phyloP scores from a whole-genome alignment of 2,888 invertebrate genomes.

The Cheilosia vulpina region DNA sequence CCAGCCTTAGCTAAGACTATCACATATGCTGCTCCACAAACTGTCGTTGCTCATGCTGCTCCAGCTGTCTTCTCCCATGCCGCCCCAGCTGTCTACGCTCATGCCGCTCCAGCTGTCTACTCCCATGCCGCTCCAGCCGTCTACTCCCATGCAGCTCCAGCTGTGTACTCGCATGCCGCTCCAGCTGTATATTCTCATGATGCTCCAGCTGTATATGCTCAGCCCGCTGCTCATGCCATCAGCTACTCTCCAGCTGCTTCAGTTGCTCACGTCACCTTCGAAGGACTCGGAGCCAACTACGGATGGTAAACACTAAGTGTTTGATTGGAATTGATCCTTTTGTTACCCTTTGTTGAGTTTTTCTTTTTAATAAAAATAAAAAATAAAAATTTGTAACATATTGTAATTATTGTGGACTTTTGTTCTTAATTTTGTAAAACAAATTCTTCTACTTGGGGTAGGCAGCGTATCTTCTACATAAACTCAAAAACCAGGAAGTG shows the following conservation, averaged over 20 bases:
- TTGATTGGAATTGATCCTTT: not conserved
- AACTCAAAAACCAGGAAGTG: not conserved
- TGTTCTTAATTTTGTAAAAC: not conserved
- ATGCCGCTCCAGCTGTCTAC: slow-evolving; percentile 77
- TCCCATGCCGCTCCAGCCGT: slow-evolving; percentile 78
- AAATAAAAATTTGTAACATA: not conserved
- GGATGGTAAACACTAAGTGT: slow-evolving; percentile 85
- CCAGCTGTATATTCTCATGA: slow-evolving; percentile 76
- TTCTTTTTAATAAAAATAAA: not conserved
- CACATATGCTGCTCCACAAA: slow-evolving; percentile 77
- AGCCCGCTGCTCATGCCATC: slow-evolving; percentile 77
- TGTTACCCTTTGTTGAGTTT: slow-evolving; percentile 28
- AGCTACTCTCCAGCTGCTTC: slow-evolving; percentile 84
- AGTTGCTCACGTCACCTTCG: slow-evolving; percentile 86
- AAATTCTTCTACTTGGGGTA: too few species aligned
- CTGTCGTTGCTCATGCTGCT: slow-evolving; percentile 68
- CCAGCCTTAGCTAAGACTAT: slow-evolving; percentile 77
- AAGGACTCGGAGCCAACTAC: slow-evolving; percentile 86
- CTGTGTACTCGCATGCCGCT: slow-evolving; percentile 63
- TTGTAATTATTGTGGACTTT: not conserved
- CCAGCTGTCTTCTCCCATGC: slow-evolving; percentile 79
- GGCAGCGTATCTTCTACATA: not conserved
- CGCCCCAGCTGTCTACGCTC: slow-evolving; percentile 72
- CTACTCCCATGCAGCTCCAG: slow-evolving; percentile 76
- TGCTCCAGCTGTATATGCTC: slow-evolving; percentile 79